These are phyloP conservation scores for Oceanodroma leucorhoa DNA, from an alignment of 2,797 vertebrate species.

Conservation along the genomic window DNA sequence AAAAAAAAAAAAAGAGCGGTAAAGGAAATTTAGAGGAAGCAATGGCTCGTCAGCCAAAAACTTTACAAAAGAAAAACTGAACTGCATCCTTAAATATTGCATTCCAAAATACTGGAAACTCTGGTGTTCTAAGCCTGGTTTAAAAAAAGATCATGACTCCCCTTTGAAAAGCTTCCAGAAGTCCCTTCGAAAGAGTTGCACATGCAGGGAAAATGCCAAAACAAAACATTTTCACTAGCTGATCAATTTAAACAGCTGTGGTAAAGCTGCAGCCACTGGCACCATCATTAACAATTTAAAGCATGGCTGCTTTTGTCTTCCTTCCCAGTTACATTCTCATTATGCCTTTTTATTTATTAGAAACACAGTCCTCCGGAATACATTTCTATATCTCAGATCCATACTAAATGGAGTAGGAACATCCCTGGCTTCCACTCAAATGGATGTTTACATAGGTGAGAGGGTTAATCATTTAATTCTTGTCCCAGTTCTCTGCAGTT, in stretches of 20 bases:
- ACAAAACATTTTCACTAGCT: conserved; percentile 60
- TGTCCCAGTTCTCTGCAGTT: conserved; percentile 46
- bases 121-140: neutral
- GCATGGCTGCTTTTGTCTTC: conserved; percentile 74
- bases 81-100: neutral
- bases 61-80: conserved; percentile 26
- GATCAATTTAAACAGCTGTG: conserved; percentile 73
- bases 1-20: neutral
- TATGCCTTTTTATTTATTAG: conserved; percentile 76
- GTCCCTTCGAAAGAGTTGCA: conserved; percentile 59
- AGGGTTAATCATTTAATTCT: conserved; percentile 65
- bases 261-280: conserved; percentile 66
- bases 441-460: conserved; percentile 51
- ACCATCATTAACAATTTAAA: conserved; percentile 80
- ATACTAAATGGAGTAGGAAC: conserved; percentile 53
- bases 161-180: conserved; percentile 64
- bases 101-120: conserved; percentile 18
- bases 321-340: conserved; percentile 73
- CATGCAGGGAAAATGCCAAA: conserved; percentile 58
- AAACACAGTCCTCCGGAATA: conserved; percentile 71
- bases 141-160: conserved; percentile 46
- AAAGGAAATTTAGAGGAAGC: neutral
- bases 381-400: conserved; percentile 62
- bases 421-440: conserved; percentile 46
- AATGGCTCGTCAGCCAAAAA: neutral